Evolutionary conservation across 1,140 invertebrate species (phyloP).

Genomic region (Myzus persicae): DNA sequence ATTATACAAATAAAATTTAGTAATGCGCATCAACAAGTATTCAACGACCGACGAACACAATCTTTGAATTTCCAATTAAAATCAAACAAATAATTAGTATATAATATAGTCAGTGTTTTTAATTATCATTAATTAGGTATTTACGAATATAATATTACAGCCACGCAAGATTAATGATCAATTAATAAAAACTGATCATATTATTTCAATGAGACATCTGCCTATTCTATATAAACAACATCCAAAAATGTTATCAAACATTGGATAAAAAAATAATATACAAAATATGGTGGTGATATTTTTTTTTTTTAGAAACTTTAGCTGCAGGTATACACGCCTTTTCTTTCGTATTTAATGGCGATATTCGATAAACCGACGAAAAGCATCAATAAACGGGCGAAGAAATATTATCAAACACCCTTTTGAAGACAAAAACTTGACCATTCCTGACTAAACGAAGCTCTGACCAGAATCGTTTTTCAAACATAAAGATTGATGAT

Average conservation of each 20-base stretch:
- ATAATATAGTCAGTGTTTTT: neutral
- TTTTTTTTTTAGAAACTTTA: too few species aligned
- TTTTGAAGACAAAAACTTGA: neutral
- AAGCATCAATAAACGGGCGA: neutral
- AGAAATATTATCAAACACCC: neutral
- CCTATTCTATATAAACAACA: neutral
- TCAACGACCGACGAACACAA: neutral
- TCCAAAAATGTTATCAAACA: neutral
- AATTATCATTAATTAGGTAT: neutral
- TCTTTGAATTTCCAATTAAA: neutral
- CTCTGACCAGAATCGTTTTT: neutral
- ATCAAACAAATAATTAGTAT: neutral
- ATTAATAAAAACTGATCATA: neutral
- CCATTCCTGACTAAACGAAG: neutral
- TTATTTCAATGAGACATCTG: neutral
- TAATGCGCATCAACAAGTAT: neutral
- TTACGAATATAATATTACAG: neutral
- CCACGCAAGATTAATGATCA: neutral
- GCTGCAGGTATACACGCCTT: neutral
- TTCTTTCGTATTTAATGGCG: neutral
- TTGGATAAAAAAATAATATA: neutral
- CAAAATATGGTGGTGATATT: neutral
- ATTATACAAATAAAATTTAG: neutral
- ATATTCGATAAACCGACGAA: neutral
- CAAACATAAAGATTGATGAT: neutral